These are phyloP conservation scores for Catamblyrhynchus diadema DNA, from an alignment of 2,797 vertebrate genomes.

Conservation along the genomic window DNA sequence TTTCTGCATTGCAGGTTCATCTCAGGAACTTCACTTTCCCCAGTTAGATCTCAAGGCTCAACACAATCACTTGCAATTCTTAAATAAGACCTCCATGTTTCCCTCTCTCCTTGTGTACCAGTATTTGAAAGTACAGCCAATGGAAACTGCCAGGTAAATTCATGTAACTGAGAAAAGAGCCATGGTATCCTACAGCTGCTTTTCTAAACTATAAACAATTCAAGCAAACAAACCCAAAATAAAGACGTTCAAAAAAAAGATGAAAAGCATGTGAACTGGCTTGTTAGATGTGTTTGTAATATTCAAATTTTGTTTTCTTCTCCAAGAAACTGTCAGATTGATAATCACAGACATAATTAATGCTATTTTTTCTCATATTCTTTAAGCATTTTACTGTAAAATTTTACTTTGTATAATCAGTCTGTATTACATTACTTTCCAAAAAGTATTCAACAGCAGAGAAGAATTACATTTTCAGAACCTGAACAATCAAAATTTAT, in stretches of 20 bases:
- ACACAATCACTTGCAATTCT: neutral
- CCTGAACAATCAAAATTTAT: neutral
- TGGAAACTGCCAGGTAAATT: neutral
- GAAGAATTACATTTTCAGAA: neutral
- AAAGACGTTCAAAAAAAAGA: neutral
- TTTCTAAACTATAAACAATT: neutral
- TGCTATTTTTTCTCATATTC: neutral
- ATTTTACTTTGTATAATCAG: neutral
- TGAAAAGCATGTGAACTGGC: neutral
- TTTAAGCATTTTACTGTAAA: neutral
- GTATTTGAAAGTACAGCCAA: neutral
- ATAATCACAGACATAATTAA: neutral
- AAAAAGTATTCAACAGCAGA: neutral
- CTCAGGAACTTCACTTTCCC: neutral
- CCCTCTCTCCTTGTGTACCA: neutral
- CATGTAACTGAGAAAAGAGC: neutral
- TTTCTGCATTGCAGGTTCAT: neutral
- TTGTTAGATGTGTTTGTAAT: neutral
- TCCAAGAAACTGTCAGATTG: neutral
- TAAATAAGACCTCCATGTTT: neutral
- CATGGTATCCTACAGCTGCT: neutral
- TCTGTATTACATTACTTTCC: neutral
- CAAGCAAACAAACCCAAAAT: neutral
- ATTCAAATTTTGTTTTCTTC: neutral
- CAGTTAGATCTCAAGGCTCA: fast-evolving